Conservation (phyloP, 1,140 invertebrate species). For the Drosophila athabasca region DNA sequence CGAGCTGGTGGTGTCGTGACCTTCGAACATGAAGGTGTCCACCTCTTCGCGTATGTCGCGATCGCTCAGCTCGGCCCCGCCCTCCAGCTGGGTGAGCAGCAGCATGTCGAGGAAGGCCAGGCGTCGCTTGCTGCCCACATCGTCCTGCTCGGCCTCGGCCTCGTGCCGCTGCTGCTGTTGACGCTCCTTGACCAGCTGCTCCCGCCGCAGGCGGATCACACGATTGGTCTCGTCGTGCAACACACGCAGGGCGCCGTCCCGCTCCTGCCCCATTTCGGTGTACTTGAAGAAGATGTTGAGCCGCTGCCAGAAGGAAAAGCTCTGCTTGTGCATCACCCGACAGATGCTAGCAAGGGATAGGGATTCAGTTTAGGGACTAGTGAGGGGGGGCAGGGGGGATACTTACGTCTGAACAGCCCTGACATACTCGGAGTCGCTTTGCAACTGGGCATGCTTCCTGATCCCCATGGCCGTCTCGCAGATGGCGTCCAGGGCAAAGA, state of each 20-base stretch:
- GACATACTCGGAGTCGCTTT: slow-evolving; percentile 87
- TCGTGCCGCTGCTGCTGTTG: slow-evolving; percentile 16
- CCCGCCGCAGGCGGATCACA: slow-evolving; percentile 65
- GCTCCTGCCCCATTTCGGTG: slow-evolving; percentile 53
- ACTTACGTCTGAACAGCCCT: slow-evolving; percentile 84
- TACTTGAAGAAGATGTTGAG: slow-evolving; percentile 85
- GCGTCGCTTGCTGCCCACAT: slow-evolving; percentile 83
- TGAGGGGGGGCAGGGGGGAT: neutral
- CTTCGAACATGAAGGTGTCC: slow-evolving; percentile 92
- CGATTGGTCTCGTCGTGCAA: slow-evolving; percentile 73
- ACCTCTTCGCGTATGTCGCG: slow-evolving; percentile 92
- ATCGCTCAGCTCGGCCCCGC: slow-evolving; percentile 85
- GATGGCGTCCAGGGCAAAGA: slow-evolving; percentile 91
- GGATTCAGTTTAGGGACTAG: neutral
- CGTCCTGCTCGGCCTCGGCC: slow-evolving; percentile 28
- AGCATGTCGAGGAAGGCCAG: slow-evolving; percentile 93
- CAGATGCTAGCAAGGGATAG: slow-evolving; percentile 72
- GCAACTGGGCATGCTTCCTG: slow-evolving; percentile 86
- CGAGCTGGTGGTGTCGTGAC: slow-evolving; percentile 90
- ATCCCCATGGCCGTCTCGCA: slow-evolving; percentile 93
- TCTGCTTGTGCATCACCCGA: slow-evolving; percentile 83
- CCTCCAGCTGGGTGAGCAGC: slow-evolving; percentile 85
- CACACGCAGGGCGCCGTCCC: slow-evolving; percentile 50
- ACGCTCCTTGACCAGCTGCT: slow-evolving; percentile 50
- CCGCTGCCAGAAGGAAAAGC: slow-evolving; percentile 86